phyloP scores from a whole-genome alignment of 1,140 invertebrate species.

The Pachyrhynchus sulphureomaculatus region DNA sequence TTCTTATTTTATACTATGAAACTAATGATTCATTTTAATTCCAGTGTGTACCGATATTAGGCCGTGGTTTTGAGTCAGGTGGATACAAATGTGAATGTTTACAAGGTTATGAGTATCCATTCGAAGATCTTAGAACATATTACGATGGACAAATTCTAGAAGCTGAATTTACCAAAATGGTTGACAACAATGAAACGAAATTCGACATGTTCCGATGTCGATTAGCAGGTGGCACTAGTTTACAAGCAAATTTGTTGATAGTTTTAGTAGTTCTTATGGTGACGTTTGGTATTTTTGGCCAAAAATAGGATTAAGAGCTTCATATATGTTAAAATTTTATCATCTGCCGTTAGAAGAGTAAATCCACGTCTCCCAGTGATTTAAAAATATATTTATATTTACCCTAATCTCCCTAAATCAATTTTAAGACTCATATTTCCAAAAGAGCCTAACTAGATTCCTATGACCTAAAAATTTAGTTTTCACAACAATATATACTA shows the following conservation, averaged over 20 bases:
- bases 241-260: slow-evolving; percentile 35
- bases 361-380: too few relatives aligned
- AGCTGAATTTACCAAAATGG: slow-evolving; percentile 88
- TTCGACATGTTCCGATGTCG: slow-evolving; percentile 91
- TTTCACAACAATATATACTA: too few relatives aligned
- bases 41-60: slow-evolving; percentile 91
- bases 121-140: slow-evolving; percentile 91
- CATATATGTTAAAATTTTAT: neutral
- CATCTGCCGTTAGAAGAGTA: too few relatives aligned
- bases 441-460: too few relatives aligned
- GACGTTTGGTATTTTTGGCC: slow-evolving; percentile 24
- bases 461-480: too few relatives aligned
- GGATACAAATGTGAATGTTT: slow-evolving; percentile 99
- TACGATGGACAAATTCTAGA: slow-evolving; percentile 96
- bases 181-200: slow-evolving; percentile 74
- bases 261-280: slow-evolving; percentile 32
- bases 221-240: slow-evolving; percentile 71
- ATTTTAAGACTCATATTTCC: too few relatives aligned
- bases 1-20: too few relatives aligned
- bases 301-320: slow-evolving; percentile 6
- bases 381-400: too few relatives aligned
- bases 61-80: slow-evolving; percentile 86
- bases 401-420: too few relatives aligned
- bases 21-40: slow-evolving; percentile 50
- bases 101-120: slow-evolving; percentile 97